These are phyloP conservation scores for Brienomyrus longianalis DNA, from an alignment of 2,113 vertebrate genomes.

Conservation along the genomic window DNA sequence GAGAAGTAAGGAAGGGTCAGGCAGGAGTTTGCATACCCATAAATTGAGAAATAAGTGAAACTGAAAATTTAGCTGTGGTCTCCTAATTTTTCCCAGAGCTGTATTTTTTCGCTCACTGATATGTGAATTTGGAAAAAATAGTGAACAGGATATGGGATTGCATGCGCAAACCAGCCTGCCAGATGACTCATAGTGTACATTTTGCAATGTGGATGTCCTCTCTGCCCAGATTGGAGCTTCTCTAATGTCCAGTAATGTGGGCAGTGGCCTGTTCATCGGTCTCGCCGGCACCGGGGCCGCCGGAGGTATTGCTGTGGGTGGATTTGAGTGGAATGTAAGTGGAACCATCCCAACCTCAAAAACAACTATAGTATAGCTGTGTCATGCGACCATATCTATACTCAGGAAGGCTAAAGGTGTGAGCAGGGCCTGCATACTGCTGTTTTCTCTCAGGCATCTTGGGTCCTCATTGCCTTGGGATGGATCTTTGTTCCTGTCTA, in stretches of 20 bases:
- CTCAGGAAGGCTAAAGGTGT: not conserved
- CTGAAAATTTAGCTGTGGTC: not conserved
- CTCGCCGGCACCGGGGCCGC: slow-evolving; percentile 86
- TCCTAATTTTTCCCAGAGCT: not conserved
- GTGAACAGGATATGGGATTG: not conserved
- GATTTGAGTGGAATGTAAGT: slow-evolving; percentile 91
- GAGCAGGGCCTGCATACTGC: not conserved
- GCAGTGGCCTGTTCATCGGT: slow-evolving; percentile 85
- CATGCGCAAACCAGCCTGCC: not conserved
- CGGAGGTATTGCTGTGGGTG: slow-evolving; percentile 83
- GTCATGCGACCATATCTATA: not conserved
- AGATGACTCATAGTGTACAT: not conserved
- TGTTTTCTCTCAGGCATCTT: slow-evolving; percentile 64
- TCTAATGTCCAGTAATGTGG: slow-evolving; percentile 92
- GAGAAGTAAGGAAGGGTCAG: not conserved
- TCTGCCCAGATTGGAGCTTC: slow-evolving; percentile 83
- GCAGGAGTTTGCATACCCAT: not conserved
- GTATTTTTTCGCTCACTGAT: not conserved
- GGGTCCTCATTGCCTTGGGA: slow-evolving; percentile 77
- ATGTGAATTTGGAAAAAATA: not conserved
- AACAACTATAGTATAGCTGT: not conserved
- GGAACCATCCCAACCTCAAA: not conserved
- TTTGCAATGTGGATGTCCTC: not conserved
- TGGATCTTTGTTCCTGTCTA: slow-evolving; percentile 90
- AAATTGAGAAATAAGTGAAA: not conserved